Percentiles rank a stretch among this genome's conserved stretches.
Conservation (phyloP, 2,888 invertebrate species). For the Pterostichus niger region DNA sequence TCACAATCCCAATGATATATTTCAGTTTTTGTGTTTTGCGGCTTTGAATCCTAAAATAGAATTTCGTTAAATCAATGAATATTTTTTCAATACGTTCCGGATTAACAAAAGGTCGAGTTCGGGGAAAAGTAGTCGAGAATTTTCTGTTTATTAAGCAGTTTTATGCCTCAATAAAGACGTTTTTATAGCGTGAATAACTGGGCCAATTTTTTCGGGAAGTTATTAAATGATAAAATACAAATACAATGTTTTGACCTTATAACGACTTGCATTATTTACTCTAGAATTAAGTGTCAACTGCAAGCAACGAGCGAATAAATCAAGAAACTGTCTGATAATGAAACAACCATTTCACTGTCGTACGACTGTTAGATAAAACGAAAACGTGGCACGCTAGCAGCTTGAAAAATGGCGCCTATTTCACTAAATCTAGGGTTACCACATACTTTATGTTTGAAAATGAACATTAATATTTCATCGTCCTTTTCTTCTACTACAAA, state of each 20-base stretch:
- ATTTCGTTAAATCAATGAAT: conserved; percentile 9
- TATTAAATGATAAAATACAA: conserved; percentile 49
- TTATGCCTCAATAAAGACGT: conserved; percentile 26
- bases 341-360: conserved; percentile 42
- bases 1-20: no score
- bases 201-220: conserved; percentile 43
- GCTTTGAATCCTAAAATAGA: background rate
- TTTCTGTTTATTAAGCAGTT: conserved; percentile 20
- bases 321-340: conserved; percentile 21
- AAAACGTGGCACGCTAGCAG: background rate
- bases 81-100: conserved; percentile 5
- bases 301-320: conserved; percentile 34
- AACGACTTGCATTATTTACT: conserved; percentile 55
- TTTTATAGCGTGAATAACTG: conserved; percentile 19
- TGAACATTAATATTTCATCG: conserved; percentile 2
- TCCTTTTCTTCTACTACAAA: background rate
- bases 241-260: conserved; percentile 13
- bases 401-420: background rate
- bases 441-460: background rate
- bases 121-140: background rate
- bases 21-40: no score
- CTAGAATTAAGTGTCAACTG: conserved; percentile 49
- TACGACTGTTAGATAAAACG: conserved; percentile 4
- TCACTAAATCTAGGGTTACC: conserved; percentile 1
- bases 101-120: background rate